Base-by-base conservation (phyloP, 2,888 invertebrate genomes). In the Leptinotarsa juncta region DNA sequence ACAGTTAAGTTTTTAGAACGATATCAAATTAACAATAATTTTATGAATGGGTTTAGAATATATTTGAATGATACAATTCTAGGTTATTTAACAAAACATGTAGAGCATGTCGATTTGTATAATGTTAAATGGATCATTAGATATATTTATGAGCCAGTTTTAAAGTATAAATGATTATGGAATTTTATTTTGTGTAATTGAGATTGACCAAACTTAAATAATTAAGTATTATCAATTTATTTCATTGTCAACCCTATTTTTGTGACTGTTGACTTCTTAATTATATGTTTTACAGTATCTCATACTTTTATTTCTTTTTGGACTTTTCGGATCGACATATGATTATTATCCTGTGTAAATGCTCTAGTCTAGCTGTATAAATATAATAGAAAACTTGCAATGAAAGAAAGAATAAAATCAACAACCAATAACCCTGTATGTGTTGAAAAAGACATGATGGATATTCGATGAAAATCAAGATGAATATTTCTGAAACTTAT, bases 1-100 rank as follows among this genome's bases (percentile, higher is more conserved):
- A 80, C 82, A 60, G 72, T 81, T 60, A 81, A 81, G 50, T 83
- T 82, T 79, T 70, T 84, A 70, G 84, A 84, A 69, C 76, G 80
- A 23, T 71, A 73, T 20, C 77, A 81, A 75, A 72, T 82, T 42
- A 78, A 79, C 71, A 74, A 50, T 65, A 81, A 81, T 76, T 83
- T 83, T 77, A 70, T 74, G 16, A 73, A 77, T 26, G 77, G 78
- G 65, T 83, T 83, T 74, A 77, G 73, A 23, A 76, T 67, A 16
- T 81, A 82, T 76, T 74, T 83, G 67, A 78, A 81, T 26, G 79
- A 82, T 15, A 82, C 80, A 12, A 81, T 81, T 71, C 66, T 83
- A 26, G 76, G 67, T 53, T 83, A 82, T 74, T 73, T 83, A 66
- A 80, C 80, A 4, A 81, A 81, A 65, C 79, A 81, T 57, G 77